Conservation (phyloP, 2,113 vertebrate species). For the Myrmophylax atrothorax region DNA sequence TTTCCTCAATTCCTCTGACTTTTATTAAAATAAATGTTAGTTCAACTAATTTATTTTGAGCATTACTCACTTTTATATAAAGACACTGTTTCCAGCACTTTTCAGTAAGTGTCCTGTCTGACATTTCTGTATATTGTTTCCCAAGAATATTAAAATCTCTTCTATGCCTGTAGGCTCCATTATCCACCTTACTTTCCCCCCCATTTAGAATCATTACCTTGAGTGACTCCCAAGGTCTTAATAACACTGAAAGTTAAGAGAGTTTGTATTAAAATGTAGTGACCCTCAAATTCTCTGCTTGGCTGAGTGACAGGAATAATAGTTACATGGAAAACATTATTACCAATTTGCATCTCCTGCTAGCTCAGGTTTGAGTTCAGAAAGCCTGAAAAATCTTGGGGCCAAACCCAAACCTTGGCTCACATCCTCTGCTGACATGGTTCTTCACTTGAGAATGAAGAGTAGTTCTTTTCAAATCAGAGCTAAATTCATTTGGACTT, state of each 20-base stretch:
- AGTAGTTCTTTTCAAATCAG: conserved; percentile 12
- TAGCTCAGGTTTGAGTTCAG: not conserved
- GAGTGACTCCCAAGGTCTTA: conserved; percentile 2
- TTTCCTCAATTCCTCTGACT: not conserved
- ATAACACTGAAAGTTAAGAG: not conserved
- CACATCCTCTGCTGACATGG: not conserved
- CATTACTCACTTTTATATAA: not conserved
- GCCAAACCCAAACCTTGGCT: not conserved
- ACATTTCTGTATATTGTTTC: not conserved
- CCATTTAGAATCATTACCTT: conserved; percentile 5
- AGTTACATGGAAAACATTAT: not conserved
- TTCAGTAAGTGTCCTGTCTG: not conserved
- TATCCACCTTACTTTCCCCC: not conserved
- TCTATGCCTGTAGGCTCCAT: not conserved
- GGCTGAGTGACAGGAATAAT: conserved; percentile 9
- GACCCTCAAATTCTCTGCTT: not conserved
- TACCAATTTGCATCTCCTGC: not conserved
- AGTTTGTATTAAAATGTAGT: not conserved
- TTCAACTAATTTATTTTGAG: not conserved
- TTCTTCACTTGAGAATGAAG: not conserved
- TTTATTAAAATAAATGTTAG: not conserved
- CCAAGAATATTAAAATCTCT: conserved; percentile 12
- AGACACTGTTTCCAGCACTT: not conserved
- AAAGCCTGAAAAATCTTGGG: not conserved
- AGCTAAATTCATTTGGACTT: conserved; percentile 23